A percentile compares a stretch with the other conserved stretches of the same genome.
Conservation (phyloP, 2,113 vertebrate species). For the Lutjanus erythropterus region DNA sequence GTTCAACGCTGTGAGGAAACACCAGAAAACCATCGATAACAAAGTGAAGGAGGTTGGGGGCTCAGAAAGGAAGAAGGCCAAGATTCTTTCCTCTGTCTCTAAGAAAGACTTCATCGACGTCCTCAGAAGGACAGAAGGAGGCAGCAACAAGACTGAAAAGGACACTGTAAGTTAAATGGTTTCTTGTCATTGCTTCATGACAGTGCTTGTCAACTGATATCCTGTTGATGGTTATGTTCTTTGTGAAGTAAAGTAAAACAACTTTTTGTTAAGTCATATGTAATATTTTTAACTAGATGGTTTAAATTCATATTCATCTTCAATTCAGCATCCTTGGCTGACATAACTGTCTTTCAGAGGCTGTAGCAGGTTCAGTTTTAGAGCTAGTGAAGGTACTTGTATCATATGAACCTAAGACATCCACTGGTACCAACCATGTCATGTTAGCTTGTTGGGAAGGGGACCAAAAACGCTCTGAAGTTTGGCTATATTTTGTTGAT, state of each 20-base stretch:
- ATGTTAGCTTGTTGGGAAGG: too few relatives aligned
- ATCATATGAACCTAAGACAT: too few relatives aligned
- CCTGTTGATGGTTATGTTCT: neutral
- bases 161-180: constrained; percentile 76
- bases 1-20: constrained; percentile 93
- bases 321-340: too few relatives aligned
- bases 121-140: constrained; percentile 84
- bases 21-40: constrained; percentile 90
- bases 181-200: neutral
- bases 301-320: too few relatives aligned
- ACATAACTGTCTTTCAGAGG: too few relatives aligned
- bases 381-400: too few relatives aligned
- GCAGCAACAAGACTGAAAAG: constrained; percentile 36
- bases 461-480: too few relatives aligned
- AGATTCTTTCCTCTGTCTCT: constrained; percentile 90
- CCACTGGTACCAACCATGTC: too few relatives aligned
- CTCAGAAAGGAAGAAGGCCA: constrained; percentile 91
- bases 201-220: too few relatives aligned
- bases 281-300: neutral
- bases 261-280: neutral
- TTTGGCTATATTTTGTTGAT: too few relatives aligned
- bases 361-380: too few relatives aligned
- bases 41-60: constrained; percentile 89
- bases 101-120: constrained; percentile 95
- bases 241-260: neutral